Evolutionary conservation across 2,888 invertebrate genomes (phyloP), one percentile per base, ranked within the genome.

Genomic region (Sycophila texana): DNA sequence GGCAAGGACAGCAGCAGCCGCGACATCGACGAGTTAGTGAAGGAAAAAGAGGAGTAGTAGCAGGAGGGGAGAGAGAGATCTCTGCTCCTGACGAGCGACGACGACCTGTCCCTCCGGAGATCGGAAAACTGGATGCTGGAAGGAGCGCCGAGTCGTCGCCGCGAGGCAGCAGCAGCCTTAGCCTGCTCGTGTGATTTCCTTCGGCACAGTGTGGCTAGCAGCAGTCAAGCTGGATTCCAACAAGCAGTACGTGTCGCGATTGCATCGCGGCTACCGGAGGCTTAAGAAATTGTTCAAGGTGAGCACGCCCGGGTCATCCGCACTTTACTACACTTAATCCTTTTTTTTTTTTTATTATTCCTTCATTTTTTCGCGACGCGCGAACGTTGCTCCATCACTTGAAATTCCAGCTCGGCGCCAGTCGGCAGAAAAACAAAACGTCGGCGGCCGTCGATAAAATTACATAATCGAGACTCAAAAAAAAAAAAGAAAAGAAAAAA

Each of bases 191-290:
- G 61, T 61, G 74, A 80, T 85, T 84, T 83, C 80, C 82, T 86
- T 84, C 80, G 83, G 86, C 84, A 85, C 76, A 88, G 86, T 87
- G 89, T 90, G 90, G 88, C 89, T 88, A 88, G 87, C 88, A 89
- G 86, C 87, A 87, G 85, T 88, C 90, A 90, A 90, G 88, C 90
- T 90, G 90, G 90, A 90, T 90, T 89, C 90, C 90, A 90, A 89
- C 88, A 89, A 90, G 89, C 90, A 89, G 85, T 90, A 87, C 87
- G 86, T 89, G 89, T 90, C 89, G 90, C 90, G 90, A 89, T 88
- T 90, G 84, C 89, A 89, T 89, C 90, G 90, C 89, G 90, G 90
- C 88, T 90, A 90, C 86, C 87, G 88, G 86, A 88, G 89, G 85
- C 88, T 90, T 88, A 90, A 90, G 86, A 89, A 89, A 85, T 85